phyloP scores from a whole-genome alignment of 1,140 invertebrate species.

The Pectinophora gossypiella region DNA sequence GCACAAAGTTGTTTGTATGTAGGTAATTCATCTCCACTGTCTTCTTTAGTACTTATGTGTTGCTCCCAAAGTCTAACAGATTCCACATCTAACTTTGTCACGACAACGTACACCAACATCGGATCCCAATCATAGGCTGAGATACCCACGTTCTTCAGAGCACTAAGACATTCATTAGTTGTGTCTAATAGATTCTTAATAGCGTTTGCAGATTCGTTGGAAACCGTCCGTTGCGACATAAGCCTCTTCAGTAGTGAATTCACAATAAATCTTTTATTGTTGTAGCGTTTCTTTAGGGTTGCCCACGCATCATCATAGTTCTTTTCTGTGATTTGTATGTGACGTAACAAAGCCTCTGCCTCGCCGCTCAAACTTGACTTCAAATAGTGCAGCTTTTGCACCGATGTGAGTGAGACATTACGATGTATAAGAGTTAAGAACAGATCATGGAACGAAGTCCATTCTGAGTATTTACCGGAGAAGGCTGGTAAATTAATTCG shows the following conservation, averaged over 20 bases:
- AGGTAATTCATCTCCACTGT: slow-evolving; percentile 15
- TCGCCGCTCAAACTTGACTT: slow-evolving; percentile 29
- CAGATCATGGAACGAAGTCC: slow-evolving; percentile 30
- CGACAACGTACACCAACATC: slow-evolving; percentile 31
- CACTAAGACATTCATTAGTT: slow-evolving; percentile 35
- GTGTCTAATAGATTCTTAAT: slow-evolving; percentile 43
- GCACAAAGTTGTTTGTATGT: slow-evolving; percentile 23
- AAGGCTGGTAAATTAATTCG: slow-evolving; percentile 36
- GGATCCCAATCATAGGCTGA: slow-evolving; percentile 37
- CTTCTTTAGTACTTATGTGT: slow-evolving; percentile 9
- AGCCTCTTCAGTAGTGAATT: slow-evolving; percentile 42
- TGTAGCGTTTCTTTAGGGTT: slow-evolving; percentile 40
- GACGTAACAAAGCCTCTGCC: slow-evolving; percentile 30
- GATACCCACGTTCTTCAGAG: slow-evolving; percentile 31
- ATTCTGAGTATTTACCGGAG: slow-evolving; percentile 33
- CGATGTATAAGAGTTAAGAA: slow-evolving; percentile 35
- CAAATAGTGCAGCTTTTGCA: slow-evolving; percentile 44
- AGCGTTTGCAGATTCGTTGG: slow-evolving; percentile 22
- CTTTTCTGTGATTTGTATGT: slow-evolving; percentile 30
- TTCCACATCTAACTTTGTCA: slow-evolving; percentile 31
- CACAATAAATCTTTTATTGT: slow-evolving; percentile 45
- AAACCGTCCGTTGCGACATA: slow-evolving; percentile 14
- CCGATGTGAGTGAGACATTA: slow-evolving; percentile 20
- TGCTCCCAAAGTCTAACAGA: slow-evolving; percentile 39
- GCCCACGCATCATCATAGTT: slow-evolving; percentile 50